Conservation (phyloP, 2,888 invertebrate species). For the Drosophila planitibia region DNA sequence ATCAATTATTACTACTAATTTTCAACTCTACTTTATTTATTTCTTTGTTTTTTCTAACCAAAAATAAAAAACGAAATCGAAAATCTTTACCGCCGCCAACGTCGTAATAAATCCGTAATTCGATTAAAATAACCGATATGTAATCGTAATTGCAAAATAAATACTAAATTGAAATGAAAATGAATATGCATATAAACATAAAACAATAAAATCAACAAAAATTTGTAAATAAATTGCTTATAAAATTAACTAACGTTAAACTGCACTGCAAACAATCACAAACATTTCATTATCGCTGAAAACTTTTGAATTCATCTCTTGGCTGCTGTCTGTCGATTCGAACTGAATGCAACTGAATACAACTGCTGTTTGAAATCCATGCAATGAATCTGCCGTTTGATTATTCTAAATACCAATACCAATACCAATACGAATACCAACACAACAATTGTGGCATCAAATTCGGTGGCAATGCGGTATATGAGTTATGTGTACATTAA, state of each 20-base stretch:
- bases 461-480: conserved; percentile 54
- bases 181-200: conserved; percentile 11
- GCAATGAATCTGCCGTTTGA: conserved; percentile 24
- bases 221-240: conserved; percentile 44
- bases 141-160: conserved; percentile 36
- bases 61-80: conserved; percentile 45
- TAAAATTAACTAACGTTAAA: conserved; percentile 37
- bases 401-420: conserved; percentile 20
- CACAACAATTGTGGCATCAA: conserved; percentile 40
- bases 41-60: conserved; percentile 60
- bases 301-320: conserved; percentile 34
- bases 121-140: conserved; percentile 42
- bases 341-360: conserved; percentile 24
- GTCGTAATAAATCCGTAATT: conserved; percentile 46
- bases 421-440: conserved; percentile 1
- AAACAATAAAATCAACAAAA: conserved; percentile 28
- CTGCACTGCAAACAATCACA: conserved; percentile 51
- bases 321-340: conserved; percentile 46
- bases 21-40: conserved; percentile 69
- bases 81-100: conserved; percentile 55
- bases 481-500: conserved; percentile 55
- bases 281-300: conserved; percentile 44
- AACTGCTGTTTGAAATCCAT: conserved; percentile 26
- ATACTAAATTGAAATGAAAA: conserved; percentile 13
- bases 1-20: conserved; percentile 66